Conservation (phyloP, 2,113 vertebrate genomes). For the Carassius gibelio region DNA sequence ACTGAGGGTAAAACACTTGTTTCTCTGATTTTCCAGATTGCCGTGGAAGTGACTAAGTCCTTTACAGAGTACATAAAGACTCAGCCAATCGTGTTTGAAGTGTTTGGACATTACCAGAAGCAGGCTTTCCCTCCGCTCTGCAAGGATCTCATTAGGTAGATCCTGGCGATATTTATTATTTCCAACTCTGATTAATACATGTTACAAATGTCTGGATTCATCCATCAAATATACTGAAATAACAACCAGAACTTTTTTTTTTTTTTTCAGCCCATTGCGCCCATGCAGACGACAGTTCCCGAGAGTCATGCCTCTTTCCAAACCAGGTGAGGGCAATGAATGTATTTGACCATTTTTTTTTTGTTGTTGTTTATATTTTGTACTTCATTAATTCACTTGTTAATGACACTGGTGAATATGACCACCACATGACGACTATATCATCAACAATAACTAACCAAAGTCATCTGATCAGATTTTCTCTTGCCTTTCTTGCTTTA, state of each 20-base stretch:
- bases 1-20: neutral
- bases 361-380: too few species aligned
- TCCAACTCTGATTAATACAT: neutral
- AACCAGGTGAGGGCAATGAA: conserved; percentile 83
- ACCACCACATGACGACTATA: too few species aligned
- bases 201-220: conserved; percentile 16
- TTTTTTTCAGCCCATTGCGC: conserved; percentile 81
- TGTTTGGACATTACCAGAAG: conserved; percentile 97
- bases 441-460: too few species aligned
- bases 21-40: conserved; percentile 77
- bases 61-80: conserved; percentile 95
- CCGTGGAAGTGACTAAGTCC: conserved; percentile 95
- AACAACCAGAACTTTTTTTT: neutral
- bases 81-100: conserved; percentile 96
- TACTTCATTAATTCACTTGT: too few species aligned
- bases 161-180: neutral
- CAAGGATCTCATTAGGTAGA: conserved; percentile 91
- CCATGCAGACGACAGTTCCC: conserved; percentile 92
- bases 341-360: neutral
- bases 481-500: too few species aligned
- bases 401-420: too few species aligned
- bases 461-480: too few species aligned
- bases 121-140: conserved; percentile 92
- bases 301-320: conserved; percentile 92
- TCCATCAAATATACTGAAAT: neutral